Evolutionary conservation across 2,113 vertebrate species (phyloP), one percentile per base, ranked within the genome.

Genomic region (Formicarius rufipectus): DNA sequence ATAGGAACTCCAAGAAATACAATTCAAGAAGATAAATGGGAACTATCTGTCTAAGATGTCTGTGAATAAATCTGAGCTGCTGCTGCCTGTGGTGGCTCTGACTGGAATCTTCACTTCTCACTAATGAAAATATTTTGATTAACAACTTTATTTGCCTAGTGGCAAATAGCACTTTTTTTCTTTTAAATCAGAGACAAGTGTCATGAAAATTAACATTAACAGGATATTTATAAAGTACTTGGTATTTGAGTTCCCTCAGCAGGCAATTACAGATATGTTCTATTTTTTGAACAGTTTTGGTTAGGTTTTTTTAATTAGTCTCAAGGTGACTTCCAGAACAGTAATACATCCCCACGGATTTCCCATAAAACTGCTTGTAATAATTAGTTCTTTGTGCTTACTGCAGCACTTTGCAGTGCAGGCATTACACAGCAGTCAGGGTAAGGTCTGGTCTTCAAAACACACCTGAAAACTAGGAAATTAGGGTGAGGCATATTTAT

Each of bases 111-210:
- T 90, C 83, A 53, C 42, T 60, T 82, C 49, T 74, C 35, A 9
- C 35, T 76, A 88, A 67, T 60, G 71, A 79, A 83, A 95, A 88
- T 92, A 76, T 83, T 80, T 88, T 90, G 88, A 93, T 87, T 95
- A 87, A 78, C 52, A 87, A 45, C 47, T 90, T 71, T 33, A 47
- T 90, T 90, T 83, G 69, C 66, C 66, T 87, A 14, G 50, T 55
- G n/a, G 66, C 71, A 93, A 95, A 63, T 42, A 35, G 5, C 8
- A 22, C 21, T 72, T 82, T 35, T n/a, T 74, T 60, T 20, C 18
- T 81, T 86, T 90, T 68, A 83, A 68, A 79, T 92, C 53, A 74
- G 23, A 73, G 82, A 50, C 49, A 79, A 90, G 58, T 68, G 31
- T 72, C 86, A 90, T 59, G 72, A 59, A 93, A 76, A 88, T 83